phyloP scores from a whole-genome alignment of 2,888 invertebrate species.

The Trichogramma dendrolimi region DNA sequence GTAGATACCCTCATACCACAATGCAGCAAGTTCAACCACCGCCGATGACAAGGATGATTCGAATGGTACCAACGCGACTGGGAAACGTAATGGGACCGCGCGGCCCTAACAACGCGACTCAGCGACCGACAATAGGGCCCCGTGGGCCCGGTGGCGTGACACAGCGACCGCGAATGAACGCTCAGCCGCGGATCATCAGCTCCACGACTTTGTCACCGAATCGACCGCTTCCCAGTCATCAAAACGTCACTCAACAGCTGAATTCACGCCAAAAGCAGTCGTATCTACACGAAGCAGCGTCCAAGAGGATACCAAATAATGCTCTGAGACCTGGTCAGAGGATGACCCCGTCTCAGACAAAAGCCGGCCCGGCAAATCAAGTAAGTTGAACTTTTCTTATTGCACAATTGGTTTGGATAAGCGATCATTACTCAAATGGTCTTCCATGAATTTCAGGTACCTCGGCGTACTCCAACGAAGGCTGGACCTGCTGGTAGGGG shows the following conservation, averaged over 20 bases:
- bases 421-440: no score
- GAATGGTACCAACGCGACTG: slow-evolving; percentile 16
- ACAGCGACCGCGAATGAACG: background rate
- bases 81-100: slow-evolving; percentile 32
- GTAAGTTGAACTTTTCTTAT: background rate
- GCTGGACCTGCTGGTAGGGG: background rate
- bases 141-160: no score
- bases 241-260: background rate
- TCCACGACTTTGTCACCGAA: slow-evolving; percentile 19
- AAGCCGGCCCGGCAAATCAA: slow-evolving; percentile 3
- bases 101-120: slow-evolving; percentile 2
- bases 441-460: no score
- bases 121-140: slow-evolving; percentile 5
- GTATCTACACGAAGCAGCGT: slow-evolving; percentile 35
- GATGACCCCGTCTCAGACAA: slow-evolving; percentile 5
- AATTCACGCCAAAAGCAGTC: slow-evolving; percentile 20
- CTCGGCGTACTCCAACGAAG: no score
- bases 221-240: slow-evolving; percentile 7
- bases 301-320: slow-evolving; percentile 30
- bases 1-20: slow-evolving; percentile 6
- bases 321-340: slow-evolving; percentile 23
- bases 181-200: slow-evolving; percentile 19
- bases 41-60: slow-evolving; percentile 17
- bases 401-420: background rate
- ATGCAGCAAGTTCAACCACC: slow-evolving; percentile 18